A percentile compares a stretch with the other conserved stretches of the same genome.
These are phyloP conservation scores for Casuarius casuarius DNA, from an alignment of 2,113 vertebrate genomes.

Conservation along the genomic window DNA sequence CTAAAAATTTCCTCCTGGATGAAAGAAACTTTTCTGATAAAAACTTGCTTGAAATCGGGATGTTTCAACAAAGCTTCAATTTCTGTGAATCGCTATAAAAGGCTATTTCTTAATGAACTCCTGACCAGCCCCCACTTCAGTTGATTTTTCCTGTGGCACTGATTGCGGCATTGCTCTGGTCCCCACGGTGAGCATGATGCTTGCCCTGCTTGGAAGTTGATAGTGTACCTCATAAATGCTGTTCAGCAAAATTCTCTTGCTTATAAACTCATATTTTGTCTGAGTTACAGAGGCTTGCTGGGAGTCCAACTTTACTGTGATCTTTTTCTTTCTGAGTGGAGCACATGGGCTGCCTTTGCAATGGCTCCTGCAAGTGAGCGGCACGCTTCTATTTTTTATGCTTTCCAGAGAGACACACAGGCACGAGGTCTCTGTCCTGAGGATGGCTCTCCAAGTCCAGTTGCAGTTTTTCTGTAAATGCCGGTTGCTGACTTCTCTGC, in stretches of 20 bases:
- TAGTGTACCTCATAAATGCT: background rate
- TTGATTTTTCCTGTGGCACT: background rate
- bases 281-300: background rate
- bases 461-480: background rate
- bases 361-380: background rate
- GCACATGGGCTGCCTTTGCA: background rate
- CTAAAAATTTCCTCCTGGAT: background rate
- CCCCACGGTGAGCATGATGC: background rate
- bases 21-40: background rate
- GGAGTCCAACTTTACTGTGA: background rate
- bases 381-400: background rate
- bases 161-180: background rate
- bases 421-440: too few species aligned
- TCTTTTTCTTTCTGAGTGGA: background rate
- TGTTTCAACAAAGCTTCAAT: background rate
- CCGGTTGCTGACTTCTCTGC: background rate
- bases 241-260: background rate
- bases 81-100: background rate
- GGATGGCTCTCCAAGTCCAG: background rate
- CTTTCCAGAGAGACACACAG: background rate
- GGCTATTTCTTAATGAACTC: background rate
- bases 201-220: background rate
- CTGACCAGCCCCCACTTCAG: background rate
- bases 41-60: background rate
- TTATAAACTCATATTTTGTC: background rate